Evolutionary conservation across 2,113 vertebrate genomes (phyloP), one percentile per base, ranked within the genome.

Genomic region (Macquaria australasica): DNA sequence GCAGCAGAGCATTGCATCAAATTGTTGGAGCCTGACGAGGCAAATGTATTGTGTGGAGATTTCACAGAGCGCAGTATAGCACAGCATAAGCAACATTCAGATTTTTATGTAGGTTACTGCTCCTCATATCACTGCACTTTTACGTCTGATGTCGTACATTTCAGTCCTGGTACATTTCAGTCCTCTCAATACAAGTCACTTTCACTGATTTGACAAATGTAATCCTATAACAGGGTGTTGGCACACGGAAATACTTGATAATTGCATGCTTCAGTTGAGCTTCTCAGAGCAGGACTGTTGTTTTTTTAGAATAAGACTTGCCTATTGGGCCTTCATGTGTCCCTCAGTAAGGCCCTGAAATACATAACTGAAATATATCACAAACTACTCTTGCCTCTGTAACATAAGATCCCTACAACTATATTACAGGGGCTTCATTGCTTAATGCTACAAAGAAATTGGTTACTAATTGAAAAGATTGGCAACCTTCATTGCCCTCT

Each of bases 31-130:
- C 20, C 39, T 78, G 69, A 88, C 23, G 0, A 60, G 45, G 56
- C 73, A 66, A 73, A 70, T 74, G 58, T 53, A 41, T 69, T 81
- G 28, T 77, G 37, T 76, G n/a, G 39, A 43, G n/a, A 82, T 66
- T 70, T 59, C 73, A 76, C 23, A 68, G 48, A 78, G 37, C 31
- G 25, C 34, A 58, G 21, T 50, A 21, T 48, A 74, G 39, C 58
- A 50, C 21, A 64, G 39, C 31, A 41, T 1, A 31, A 59, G 51
- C 53, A 68, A 25, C 8, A 48, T 56, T 67, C 37, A 67, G n/a
- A 56, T 45, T 43, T 58, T 0, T 39, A 23, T 73, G 50, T 58
- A 81, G 72, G 84, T 58, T 66, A 50, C 41, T 41, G 63, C 64
- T 66, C 23, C 7, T 55, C 23, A 2, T 51, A 43, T 51, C 23